Conservation (phyloP, 2,888 invertebrate species). For the Hirtodrosophila confusa region DNA sequence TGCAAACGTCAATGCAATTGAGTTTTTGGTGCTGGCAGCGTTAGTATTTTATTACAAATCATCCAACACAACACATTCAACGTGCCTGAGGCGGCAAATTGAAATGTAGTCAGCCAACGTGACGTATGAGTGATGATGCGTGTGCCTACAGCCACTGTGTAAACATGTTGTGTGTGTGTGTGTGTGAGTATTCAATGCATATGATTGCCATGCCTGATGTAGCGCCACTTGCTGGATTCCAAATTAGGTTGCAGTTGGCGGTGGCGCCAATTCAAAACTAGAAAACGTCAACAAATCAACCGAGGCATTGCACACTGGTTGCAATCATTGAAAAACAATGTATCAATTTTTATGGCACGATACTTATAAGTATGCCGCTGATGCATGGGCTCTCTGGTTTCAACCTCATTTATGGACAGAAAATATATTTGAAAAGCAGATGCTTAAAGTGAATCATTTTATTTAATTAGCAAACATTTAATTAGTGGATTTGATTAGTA, state of each 20-base stretch:
- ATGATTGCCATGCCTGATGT: conserved; percentile 68
- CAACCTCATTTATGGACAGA: too few species aligned
- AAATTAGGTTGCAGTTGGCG: conserved; percentile 74
- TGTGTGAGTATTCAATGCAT: conserved; percentile 43
- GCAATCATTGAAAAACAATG: too few species aligned
- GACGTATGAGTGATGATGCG: conserved; percentile 78
- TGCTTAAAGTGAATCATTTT: too few species aligned
- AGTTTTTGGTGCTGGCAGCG: conserved; percentile 47
- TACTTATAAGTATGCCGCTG: too few species aligned
- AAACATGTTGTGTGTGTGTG: conserved; percentile 35
- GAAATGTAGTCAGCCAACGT: conserved; percentile 69
- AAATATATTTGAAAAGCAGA: too few species aligned
- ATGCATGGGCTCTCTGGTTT: too few species aligned
- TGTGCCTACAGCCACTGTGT: conserved; percentile 43
- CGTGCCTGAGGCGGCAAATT: conserved; percentile 42
- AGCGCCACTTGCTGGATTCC: conserved; percentile 67
- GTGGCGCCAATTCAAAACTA: conserved; percentile 65
- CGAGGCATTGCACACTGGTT: conserved; percentile 18
- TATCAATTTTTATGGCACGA: too few species aligned
- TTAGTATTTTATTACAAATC: conserved; percentile 63
- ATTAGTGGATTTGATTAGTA: too few species aligned
- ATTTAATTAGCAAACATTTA: too few species aligned
- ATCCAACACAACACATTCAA: conserved; percentile 26
- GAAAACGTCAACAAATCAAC: conserved; percentile 63
- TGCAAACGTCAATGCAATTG: conserved; percentile 78